A percentile compares a stretch with the other conserved stretches of the same genome.
These are phyloP conservation scores for Caerostris extrusa DNA, from an alignment of 1,140 invertebrate genomes.

Conservation along the genomic window DNA sequence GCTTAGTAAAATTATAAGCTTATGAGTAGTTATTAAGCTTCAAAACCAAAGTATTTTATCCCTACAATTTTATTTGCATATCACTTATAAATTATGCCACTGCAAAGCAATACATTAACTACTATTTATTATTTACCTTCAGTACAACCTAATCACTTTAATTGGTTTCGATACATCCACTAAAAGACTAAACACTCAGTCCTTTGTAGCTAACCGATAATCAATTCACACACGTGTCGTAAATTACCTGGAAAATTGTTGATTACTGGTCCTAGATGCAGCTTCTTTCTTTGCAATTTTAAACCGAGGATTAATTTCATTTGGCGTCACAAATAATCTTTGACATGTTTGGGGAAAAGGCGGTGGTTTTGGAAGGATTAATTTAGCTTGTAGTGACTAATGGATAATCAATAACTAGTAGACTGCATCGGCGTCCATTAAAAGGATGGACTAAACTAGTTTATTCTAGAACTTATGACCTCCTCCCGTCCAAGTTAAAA, in stretches of 20 bases:
- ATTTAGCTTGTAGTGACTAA: constrained; percentile 33
- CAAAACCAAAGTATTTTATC: too few relatives aligned
- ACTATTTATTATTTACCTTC: too few relatives aligned
- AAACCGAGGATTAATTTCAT: constrained; percentile 2
- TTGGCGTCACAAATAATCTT: background rate
- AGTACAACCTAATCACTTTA: background rate
- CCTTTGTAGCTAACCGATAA: background rate
- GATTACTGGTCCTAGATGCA: background rate
- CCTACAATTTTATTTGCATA: too few relatives aligned
- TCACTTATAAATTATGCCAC: too few relatives aligned
- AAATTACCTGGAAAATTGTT: background rate
- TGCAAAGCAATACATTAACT: too few relatives aligned
- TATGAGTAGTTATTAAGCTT: too few relatives aligned
- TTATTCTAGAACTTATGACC: background rate
- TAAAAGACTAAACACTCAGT: background rate
- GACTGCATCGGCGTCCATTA: background rate
- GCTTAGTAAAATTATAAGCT: too few relatives aligned
- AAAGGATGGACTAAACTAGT: background rate
- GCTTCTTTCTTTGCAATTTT: background rate
- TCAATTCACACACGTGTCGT: background rate
- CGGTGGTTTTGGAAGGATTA: background rate
- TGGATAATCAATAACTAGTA: constrained; percentile 38
- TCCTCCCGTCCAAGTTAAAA: background rate
- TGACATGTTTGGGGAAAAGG: constrained; percentile 12
- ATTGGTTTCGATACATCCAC: background rate